Conservation (phyloP, 1,140 invertebrate genomes). For the Heliothis virescens region DNA sequence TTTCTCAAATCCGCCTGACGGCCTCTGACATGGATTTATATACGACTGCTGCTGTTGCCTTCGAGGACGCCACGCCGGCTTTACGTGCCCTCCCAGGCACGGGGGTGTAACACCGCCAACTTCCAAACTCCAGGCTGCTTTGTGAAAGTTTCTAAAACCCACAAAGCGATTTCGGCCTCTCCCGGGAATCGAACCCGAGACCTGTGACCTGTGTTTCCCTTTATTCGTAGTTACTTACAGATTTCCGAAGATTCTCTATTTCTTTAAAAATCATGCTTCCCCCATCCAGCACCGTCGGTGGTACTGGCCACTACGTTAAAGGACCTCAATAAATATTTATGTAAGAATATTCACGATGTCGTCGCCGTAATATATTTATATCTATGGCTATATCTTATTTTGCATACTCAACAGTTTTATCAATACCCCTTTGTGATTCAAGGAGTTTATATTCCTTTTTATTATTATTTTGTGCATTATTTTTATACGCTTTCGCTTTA, state of each 20-base stretch:
- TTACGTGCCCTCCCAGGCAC: too few relatives aligned
- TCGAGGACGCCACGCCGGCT: too few relatives aligned
- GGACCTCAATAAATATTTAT: slow-evolving; percentile 65
- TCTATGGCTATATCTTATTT: slow-evolving; percentile 40
- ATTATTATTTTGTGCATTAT: not conserved
- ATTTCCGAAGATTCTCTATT: not conserved
- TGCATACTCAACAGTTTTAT: slow-evolving; percentile 16
- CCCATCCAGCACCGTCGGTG: slow-evolving; percentile 33
- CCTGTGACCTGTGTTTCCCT: too few relatives aligned
- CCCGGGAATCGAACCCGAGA: too few relatives aligned
- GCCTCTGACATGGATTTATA: too few relatives aligned
- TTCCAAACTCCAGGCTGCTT: too few relatives aligned
- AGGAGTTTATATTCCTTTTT: not conserved
- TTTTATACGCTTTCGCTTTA: not conserved
- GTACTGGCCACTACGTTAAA: slow-evolving; percentile 51
- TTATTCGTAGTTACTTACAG: too few relatives aligned
- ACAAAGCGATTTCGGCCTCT: too few relatives aligned
- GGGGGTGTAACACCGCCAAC: too few relatives aligned
- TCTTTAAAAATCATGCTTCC: not conserved
- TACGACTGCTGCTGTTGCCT: too few relatives aligned
- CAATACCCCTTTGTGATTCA: not conserved
- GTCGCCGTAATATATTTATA: slow-evolving; percentile 43
- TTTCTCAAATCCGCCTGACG: too few relatives aligned
- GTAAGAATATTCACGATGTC: slow-evolving; percentile 51
- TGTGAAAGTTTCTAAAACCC: too few relatives aligned